These are phyloP conservation scores for Dromius quadrimaculatus DNA, from an alignment of 2,888 invertebrate species.

Conservation along the genomic window DNA sequence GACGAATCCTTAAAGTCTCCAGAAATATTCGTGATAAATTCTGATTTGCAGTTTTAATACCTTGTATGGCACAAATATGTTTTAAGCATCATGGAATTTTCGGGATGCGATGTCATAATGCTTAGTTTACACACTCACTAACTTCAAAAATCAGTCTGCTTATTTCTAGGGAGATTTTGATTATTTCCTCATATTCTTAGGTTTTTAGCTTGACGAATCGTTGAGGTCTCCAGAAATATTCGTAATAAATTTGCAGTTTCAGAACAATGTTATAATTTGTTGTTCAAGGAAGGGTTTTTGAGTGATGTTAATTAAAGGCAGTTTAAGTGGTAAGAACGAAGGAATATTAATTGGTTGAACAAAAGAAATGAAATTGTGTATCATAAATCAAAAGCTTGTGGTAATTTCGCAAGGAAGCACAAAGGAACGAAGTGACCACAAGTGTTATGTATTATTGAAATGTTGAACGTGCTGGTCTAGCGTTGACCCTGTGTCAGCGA, in stretches of 20 bases:
- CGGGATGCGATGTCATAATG: too few species aligned
- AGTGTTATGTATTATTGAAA: background rate
- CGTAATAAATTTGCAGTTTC: background rate
- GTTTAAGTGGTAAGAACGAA: background rate
- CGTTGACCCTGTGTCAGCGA: background rate
- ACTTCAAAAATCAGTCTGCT: too few species aligned
- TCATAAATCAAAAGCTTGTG: background rate
- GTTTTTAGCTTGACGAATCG: background rate
- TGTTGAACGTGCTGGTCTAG: background rate
- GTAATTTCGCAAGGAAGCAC: background rate
- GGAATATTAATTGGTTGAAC: background rate
- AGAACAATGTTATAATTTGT: background rate
- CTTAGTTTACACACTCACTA: too few species aligned
- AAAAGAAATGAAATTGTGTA: constrained; percentile 3
- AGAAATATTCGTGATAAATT: too few species aligned
- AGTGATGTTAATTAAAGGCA: background rate
- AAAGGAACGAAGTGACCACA: background rate
- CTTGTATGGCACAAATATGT: too few species aligned
- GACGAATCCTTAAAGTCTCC: too few species aligned
- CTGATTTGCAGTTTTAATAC: too few species aligned
- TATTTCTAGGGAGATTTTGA: too few species aligned
- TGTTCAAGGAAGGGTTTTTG: background rate
- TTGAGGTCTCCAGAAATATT: background rate
- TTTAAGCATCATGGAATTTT: too few species aligned
- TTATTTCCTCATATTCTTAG: too few species aligned